phyloP scores from a whole-genome alignment of 2,888 invertebrate species.

The Noctua janthina region DNA sequence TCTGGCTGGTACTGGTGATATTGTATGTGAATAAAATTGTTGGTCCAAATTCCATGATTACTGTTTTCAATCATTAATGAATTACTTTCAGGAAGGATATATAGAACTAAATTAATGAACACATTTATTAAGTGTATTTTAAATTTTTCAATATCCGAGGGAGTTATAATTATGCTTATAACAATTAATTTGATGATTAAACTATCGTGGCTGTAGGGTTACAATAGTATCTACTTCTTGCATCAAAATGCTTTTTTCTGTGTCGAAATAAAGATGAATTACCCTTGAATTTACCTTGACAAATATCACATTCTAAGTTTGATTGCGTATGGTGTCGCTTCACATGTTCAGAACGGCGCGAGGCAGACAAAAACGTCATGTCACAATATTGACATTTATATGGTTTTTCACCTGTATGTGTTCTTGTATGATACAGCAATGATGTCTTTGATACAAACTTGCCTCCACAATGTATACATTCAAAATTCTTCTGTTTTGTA shows the following conservation, averaged over 20 bases:
- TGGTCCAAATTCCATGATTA: background rate
- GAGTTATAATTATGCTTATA: background rate
- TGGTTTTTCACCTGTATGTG: slow-evolving; percentile 75
- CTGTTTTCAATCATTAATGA: slow-evolving; percentile 6
- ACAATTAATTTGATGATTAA: background rate
- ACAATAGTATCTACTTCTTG: slow-evolving; percentile 63
- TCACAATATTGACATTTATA: slow-evolving; percentile 73
- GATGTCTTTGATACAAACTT: slow-evolving; percentile 72
- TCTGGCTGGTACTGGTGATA: slow-evolving; percentile 73
- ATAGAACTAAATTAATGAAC: background rate
- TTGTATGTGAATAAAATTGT: slow-evolving; percentile 37
- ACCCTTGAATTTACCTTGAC: slow-evolving; percentile 68
- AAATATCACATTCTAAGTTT: slow-evolving; percentile 71
- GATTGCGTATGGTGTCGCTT: slow-evolving; percentile 66
- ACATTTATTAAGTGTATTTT: background rate
- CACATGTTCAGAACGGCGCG: slow-evolving; percentile 71
- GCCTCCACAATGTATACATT: slow-evolving; percentile 70
- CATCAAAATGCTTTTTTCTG: slow-evolving; percentile 69
- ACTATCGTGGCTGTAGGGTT: background rate
- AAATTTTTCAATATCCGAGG: background rate
- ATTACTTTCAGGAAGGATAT: background rate
- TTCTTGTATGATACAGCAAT: slow-evolving; percentile 73
- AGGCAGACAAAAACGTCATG: slow-evolving; percentile 70
- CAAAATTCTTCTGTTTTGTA: slow-evolving; percentile 74
- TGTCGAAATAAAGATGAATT: slow-evolving; percentile 66